Percentiles rank a stretch among this genome's conserved stretches.
These are phyloP conservation scores for Alectura lathami DNA, from an alignment of 2,113 vertebrate genomes.

Conservation along the genomic window DNA sequence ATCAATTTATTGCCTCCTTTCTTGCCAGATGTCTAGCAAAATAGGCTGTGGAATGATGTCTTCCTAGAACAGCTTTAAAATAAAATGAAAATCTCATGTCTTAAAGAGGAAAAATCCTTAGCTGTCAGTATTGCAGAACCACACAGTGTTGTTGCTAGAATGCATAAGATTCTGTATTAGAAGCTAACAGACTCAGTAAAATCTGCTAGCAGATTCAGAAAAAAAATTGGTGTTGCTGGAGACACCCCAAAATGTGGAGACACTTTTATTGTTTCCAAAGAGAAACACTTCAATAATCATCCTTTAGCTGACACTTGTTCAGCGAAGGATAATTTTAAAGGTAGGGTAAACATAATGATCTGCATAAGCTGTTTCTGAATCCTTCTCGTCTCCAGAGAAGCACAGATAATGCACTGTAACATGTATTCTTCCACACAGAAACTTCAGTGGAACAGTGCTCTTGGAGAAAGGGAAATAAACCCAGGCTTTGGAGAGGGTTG, in stretches of 20 bases:
- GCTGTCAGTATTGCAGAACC: not conserved
- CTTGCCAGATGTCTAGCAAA: not conserved
- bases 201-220: not conserved
- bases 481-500: not conserved
- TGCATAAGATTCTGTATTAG: not conserved
- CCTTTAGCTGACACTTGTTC: not conserved
- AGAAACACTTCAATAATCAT: not conserved
- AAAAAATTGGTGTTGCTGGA: not conserved
- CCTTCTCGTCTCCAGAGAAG: not conserved
- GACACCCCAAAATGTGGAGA: too few relatives aligned
- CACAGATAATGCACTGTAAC: not conserved
- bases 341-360: not conserved
- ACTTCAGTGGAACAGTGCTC: not conserved
- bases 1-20: not conserved
- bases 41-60: not conserved
- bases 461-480: not conserved
- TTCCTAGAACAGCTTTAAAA: not conserved
- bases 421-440: not conserved
- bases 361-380: not conserved
- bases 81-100: not conserved
- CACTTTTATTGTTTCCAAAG: not conserved
- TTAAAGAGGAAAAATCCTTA: not conserved
- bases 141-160: not conserved
- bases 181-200: not conserved
- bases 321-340: not conserved